These are phyloP conservation scores for Tachysurus vachellii DNA, from an alignment of 2,113 vertebrate species.

Conservation along the genomic window DNA sequence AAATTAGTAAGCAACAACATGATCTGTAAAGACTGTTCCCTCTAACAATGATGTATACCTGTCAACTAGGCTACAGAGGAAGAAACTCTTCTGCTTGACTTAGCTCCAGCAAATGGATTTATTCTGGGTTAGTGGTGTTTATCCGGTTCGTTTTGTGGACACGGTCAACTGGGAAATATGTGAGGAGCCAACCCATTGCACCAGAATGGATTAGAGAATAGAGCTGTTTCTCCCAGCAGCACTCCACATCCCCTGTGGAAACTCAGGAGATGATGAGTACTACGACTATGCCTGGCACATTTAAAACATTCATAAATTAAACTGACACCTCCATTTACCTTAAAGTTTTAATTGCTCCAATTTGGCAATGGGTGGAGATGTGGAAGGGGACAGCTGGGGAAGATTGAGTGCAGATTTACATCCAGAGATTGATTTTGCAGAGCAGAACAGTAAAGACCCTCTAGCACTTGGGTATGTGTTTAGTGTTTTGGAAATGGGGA, in stretches of 20 bases:
- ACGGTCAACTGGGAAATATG: conserved; percentile 50
- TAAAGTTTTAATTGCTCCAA: conserved; percentile 49
- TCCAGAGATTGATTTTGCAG: conserved; percentile 2
- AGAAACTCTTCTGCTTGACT: conserved; percentile 34
- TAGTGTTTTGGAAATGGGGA: not conserved
- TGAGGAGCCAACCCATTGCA: conserved; percentile 48
- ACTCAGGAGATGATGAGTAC: conserved; percentile 22
- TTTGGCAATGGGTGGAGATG: conserved; percentile 21
- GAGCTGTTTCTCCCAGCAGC: conserved; percentile 40
- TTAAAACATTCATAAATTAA: conserved; percentile 48
- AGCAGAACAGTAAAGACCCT: not conserved
- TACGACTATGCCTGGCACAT: conserved; percentile 17
- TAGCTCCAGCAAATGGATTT: conserved; percentile 41
- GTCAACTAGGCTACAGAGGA: conserved; percentile 16
- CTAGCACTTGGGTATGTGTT: not conserved
- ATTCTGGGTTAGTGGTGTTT: conserved; percentile 46
- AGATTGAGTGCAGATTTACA: conserved; percentile 22
- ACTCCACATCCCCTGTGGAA: conserved; percentile 21
- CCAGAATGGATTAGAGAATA: conserved; percentile 44
- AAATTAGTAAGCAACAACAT: not conserved
- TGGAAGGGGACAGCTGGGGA: not conserved
- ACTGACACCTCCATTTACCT: conserved; percentile 43
- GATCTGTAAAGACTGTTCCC: not conserved
- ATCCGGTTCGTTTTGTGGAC: conserved; percentile 41
- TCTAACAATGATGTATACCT: conserved; percentile 8